Conservation (phyloP, 64 coral and sea anemone genomes). For the Hydrozoanthus tunicans region DNA sequence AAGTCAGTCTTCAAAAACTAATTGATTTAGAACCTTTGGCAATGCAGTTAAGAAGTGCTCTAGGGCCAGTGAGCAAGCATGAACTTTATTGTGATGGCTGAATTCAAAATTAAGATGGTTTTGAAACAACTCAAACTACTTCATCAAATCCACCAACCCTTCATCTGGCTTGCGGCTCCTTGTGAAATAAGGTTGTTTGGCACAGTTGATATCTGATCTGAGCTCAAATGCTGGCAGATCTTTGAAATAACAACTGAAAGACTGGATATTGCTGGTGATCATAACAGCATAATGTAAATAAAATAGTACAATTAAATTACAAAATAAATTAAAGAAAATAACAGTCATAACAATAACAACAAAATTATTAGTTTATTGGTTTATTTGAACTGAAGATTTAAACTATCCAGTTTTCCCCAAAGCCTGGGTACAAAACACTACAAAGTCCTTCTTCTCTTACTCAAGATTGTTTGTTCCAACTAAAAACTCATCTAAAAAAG, state of each 20-base stretch:
- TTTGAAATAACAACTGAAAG: conserved; percentile 99
- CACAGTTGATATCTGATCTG: conserved; percentile 73
- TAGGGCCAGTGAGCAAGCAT: too few relatives aligned
- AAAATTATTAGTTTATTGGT: too few relatives aligned
- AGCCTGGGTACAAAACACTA: not conserved
- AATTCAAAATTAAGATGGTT: not conserved
- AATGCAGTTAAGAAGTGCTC: too few relatives aligned
- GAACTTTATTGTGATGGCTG: too few relatives aligned
- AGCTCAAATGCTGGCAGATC: conserved; percentile 97
- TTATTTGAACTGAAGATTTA: too few relatives aligned
- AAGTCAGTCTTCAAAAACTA: too few relatives aligned
- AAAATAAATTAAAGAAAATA: not conserved
- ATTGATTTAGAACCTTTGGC: too few relatives aligned
- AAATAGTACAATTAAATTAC: not conserved
- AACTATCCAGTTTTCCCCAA: not conserved
- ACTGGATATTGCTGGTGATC: conserved; percentile 82
- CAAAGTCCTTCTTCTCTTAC: too few relatives aligned
- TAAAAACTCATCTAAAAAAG: too few relatives aligned
- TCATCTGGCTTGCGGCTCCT: conserved; percentile 94
- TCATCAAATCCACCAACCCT: conserved; percentile 56
- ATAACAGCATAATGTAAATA: not conserved
- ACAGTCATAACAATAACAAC: too few relatives aligned
- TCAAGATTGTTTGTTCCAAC: too few relatives aligned
- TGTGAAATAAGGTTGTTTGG: conserved; percentile 94
- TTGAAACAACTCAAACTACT: not conserved